Percentiles rank a stretch among this genome's conserved stretches.
Conservation (phyloP, 2,888 invertebrate genomes). For the Notodonta ziczac region DNA sequence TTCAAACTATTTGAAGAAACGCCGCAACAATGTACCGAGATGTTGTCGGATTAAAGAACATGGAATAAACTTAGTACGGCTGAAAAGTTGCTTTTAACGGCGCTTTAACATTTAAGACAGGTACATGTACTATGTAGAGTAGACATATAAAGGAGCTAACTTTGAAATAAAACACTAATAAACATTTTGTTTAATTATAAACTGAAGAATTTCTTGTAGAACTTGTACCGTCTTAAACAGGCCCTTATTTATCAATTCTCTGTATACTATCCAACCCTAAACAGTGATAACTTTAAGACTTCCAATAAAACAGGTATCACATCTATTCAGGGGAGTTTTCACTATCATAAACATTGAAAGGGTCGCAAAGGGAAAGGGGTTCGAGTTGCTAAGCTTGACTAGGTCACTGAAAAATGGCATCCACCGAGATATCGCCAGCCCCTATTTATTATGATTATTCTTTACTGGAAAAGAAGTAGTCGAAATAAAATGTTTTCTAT, state of each 20-base stretch:
- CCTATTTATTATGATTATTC: neutral
- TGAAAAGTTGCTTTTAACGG: no score
- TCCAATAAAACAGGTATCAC: neutral
- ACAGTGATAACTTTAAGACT: neutral
- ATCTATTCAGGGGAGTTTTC: neutral
- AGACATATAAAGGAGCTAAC: no score
- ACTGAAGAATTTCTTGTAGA: no score
- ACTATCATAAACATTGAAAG: neutral
- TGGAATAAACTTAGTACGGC: no score
- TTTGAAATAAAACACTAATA: no score
- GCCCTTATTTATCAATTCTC: neutral
- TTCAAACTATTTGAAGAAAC: neutral
- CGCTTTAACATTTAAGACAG: no score
- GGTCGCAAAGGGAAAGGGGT: neutral
- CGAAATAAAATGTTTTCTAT: no score
- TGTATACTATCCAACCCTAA: neutral
- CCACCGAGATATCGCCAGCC: neutral
- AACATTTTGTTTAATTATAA: no score
- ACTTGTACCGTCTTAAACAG: no score
- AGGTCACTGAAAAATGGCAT: slow-evolving; percentile 1
- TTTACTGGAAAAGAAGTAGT: no score
- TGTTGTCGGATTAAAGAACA: no score
- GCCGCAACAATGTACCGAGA: neutral
- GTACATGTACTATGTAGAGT: no score
- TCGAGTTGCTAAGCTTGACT: slow-evolving; percentile 1